Evolutionary conservation across 2,888 invertebrate species (phyloP).

Genomic region (Agrochola circellaris): DNA sequence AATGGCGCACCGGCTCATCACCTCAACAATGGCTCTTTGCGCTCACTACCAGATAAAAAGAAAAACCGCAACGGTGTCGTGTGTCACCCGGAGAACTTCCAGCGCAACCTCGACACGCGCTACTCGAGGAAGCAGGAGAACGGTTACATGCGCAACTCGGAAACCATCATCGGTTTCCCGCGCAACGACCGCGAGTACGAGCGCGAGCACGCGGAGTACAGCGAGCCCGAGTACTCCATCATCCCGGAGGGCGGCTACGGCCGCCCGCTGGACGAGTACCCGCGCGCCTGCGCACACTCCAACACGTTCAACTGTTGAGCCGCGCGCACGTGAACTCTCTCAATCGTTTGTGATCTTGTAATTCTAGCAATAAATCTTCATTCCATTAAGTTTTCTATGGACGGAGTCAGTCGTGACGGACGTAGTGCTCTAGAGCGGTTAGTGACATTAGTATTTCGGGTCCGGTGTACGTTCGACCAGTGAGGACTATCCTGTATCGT

Average conservation of each 20-base stretch:
- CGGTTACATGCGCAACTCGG: conserved; percentile 87
- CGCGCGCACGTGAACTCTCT: conserved; percentile 74
- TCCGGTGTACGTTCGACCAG: conserved; percentile 75
- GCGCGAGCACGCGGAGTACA: conserved; percentile 82
- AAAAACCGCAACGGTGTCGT: conserved; percentile 86
- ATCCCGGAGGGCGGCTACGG: conserved; percentile 85
- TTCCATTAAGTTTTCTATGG: conserved; percentile 89
- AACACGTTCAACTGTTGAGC: conserved; percentile 90
- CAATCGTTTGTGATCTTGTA: conserved; percentile 90
- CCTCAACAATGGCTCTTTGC: conserved; percentile 89
- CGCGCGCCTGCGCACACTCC: conserved; percentile 86
- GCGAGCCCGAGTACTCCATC: conserved; percentile 89
- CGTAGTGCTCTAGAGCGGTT: conserved; percentile 89
- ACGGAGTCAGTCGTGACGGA: conserved; percentile 81
- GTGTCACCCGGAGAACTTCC: conserved; percentile 88
- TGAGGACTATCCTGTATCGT: conserved; percentile 84
- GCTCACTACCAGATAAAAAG: conserved; percentile 88
- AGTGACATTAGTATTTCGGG: conserved; percentile 82
- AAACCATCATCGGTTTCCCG: conserved; percentile 85
- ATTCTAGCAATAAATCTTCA: conserved; percentile 91
- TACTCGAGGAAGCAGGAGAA: conserved; percentile 90
- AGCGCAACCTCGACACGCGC: conserved; percentile 88
- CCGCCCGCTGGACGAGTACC: conserved; percentile 80
- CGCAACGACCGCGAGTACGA: conserved; percentile 81
- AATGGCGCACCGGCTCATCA: conserved; percentile 89